These are phyloP conservation scores for Smithornis capensis DNA, from an alignment of 2,113 vertebrate species.

Conservation along the genomic window DNA sequence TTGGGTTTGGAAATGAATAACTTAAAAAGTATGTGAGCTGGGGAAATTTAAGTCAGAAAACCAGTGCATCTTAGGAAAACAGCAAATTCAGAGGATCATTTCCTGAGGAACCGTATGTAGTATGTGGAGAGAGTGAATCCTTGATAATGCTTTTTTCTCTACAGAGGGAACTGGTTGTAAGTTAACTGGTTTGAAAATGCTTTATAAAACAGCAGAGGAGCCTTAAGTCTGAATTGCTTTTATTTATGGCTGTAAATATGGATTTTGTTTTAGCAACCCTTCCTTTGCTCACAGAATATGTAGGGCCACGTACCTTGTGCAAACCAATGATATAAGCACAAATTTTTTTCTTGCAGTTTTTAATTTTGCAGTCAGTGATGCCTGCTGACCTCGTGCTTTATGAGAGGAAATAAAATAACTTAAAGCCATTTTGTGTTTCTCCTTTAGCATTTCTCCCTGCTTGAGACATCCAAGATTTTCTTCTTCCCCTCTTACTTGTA, in stretches of 20 bases:
- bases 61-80: neutral
- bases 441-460: neutral
- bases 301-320: neutral
- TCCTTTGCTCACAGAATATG: neutral
- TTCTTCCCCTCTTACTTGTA: neutral
- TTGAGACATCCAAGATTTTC: neutral
- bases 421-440: neutral
- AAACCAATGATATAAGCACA: neutral
- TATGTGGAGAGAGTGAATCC: neutral
- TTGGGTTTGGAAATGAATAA: neutral
- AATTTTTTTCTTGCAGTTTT: neutral
- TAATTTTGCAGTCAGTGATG: neutral
- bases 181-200: neutral
- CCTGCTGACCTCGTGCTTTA: neutral
- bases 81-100: neutral
- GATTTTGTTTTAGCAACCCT: neutral
- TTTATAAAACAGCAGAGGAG: neutral
- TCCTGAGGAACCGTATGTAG: neutral
- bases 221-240: neutral
- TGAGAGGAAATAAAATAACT: neutral
- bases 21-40: neutral
- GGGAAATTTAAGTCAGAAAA: neutral
- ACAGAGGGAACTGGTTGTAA: neutral
- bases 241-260: neutral
- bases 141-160: neutral